Conservation (phyloP, 2,888 invertebrate genomes). For the Eilema depressum region DNA sequence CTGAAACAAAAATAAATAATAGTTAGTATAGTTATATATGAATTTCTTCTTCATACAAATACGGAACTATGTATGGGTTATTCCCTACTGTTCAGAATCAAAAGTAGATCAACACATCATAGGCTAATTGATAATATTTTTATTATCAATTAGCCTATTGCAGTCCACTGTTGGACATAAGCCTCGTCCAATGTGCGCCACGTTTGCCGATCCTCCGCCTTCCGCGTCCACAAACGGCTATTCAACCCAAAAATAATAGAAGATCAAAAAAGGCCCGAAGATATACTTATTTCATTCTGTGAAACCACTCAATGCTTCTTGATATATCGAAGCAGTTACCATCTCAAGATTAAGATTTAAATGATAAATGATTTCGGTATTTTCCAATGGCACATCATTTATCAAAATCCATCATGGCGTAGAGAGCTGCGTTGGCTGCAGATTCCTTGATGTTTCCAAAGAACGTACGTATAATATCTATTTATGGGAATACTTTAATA, state of each 20-base stretch:
- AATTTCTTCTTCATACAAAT: too few relatives aligned
- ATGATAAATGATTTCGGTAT: slow-evolving; percentile 5
- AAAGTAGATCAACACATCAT: too few relatives aligned
- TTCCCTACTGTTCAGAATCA: too few relatives aligned
- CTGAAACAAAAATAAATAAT: slow-evolving; percentile 69
- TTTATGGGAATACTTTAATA: not conserved
- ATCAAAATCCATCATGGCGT: not conserved
- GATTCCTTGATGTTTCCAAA: not conserved
- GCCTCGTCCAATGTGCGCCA: too few relatives aligned
- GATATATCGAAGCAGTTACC: not conserved
- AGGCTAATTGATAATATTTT: too few relatives aligned
- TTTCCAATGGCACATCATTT: not conserved
- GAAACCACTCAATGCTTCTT: not conserved
- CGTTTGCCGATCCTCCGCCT: too few relatives aligned
- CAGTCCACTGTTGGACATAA: too few relatives aligned
- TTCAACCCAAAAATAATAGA: too few relatives aligned
- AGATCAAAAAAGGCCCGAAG: too few relatives aligned
- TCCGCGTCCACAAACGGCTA: too few relatives aligned
- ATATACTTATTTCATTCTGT: not conserved
- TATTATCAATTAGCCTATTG: too few relatives aligned
- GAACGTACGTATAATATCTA: not conserved
- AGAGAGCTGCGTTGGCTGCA: not conserved
- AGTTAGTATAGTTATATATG: not conserved
- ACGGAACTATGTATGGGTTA: too few relatives aligned
- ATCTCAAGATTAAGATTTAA: slow-evolving; percentile 5